phyloP scores from a whole-genome alignment of 2,888 invertebrate species.

The Esperia sulphurella region DNA sequence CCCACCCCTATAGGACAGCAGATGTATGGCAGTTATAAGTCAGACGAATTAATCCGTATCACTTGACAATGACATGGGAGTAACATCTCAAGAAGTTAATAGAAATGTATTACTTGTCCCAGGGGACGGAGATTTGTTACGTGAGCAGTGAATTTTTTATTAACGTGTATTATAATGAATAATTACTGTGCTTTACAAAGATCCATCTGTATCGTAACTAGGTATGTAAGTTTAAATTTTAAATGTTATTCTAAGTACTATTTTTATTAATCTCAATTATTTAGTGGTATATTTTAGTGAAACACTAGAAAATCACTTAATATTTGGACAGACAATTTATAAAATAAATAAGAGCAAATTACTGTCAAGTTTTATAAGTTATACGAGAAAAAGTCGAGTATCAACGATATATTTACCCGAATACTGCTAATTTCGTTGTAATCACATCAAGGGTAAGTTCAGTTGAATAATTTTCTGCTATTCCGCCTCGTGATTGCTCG shows the following conservation, averaged over 20 bases:
- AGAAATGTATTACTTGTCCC: constrained; percentile 65
- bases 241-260: too few relatives aligned
- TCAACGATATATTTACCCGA: neutral
- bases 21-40: constrained; percentile 79
- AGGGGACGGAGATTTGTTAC: constrained; percentile 26
- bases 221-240: too few relatives aligned
- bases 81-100: constrained; percentile 74
- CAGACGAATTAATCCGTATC: constrained; percentile 77
- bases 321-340: too few relatives aligned
- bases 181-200: neutral
- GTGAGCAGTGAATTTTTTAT: constrained; percentile 39
- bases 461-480: constrained; percentile 69
- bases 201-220: too few relatives aligned
- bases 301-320: too few relatives aligned
- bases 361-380: too few relatives aligned
- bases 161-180: too few relatives aligned
- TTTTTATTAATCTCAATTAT: too few relatives aligned
- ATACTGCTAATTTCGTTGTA: constrained; percentile 41
- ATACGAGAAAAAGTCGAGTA: too few relatives aligned
- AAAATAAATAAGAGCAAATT: too few relatives aligned
- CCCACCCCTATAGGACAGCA: constrained; percentile 54
- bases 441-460: constrained; percentile 58
- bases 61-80: constrained; percentile 74
- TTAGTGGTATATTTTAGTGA: too few relatives aligned
- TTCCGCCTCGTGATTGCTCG: constrained; percentile 65